Percentiles rank a stretch among this genome's conserved stretches.
Evolutionary conservation across 2,797 vertebrate genomes (phyloP).

Genomic region (Onychomys torridus): DNA sequence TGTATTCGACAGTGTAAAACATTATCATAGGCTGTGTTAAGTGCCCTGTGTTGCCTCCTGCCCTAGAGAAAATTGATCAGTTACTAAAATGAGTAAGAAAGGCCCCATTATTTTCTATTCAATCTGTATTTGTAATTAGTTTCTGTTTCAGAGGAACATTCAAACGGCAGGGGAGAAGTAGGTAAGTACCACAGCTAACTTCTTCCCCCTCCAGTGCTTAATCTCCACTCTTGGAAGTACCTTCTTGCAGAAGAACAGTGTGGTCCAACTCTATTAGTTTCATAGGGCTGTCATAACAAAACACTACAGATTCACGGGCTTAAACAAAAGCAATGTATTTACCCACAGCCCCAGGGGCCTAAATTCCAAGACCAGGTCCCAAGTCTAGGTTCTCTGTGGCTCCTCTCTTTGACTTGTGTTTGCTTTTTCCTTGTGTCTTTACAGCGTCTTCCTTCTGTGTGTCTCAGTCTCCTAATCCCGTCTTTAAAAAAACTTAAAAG

Average conservation of each 20-base stretch:
- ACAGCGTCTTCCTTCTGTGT: not conserved
- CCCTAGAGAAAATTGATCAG: not conserved
- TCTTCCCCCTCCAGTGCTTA: not conserved
- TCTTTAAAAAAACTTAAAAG: not conserved
- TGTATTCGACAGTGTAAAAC: not conserved
- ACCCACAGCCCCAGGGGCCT: not conserved
- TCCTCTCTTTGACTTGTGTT: not conserved
- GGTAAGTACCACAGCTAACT: not conserved
- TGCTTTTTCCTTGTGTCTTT: not conserved
- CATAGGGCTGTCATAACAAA: not conserved
- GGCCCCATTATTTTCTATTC: not conserved
- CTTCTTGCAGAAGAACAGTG: not conserved
- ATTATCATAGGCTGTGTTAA: not conserved
- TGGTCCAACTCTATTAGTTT: not conserved
- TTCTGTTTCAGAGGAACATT: slow-evolving; percentile 45
- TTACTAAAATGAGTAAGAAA: not conserved
- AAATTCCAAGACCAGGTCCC: not conserved
- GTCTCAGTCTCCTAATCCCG: not conserved
- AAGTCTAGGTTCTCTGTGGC: not conserved
- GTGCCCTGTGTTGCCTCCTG: not conserved
- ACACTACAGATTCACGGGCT: not conserved
- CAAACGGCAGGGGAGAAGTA: not conserved
- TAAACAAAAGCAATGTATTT: slow-evolving; percentile 12
- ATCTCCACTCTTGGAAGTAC: not conserved
- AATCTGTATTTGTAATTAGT: slow-evolving; percentile 8